Evolutionary conservation across 2,113 vertebrate species (phyloP), one percentile per base, ranked within the genome.

Genomic region (Epinephelus lanceolatus): DNA sequence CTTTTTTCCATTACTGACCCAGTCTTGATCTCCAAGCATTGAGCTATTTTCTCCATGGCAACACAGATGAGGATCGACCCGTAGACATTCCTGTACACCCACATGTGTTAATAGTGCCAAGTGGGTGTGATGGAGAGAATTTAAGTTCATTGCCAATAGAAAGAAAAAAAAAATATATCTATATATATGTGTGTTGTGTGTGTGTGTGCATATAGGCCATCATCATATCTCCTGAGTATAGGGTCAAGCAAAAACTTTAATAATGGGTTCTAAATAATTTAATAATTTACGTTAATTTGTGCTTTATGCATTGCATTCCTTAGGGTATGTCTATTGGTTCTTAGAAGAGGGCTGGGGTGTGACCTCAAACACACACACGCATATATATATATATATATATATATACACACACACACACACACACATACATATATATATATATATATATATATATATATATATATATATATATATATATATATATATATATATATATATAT

Each of bases 11-110:
- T 71, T 76, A 47, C 74, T 52, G 18, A 81, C 76, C 81, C 63
- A 30, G 11, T 84, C 71, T 61, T 83, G 86, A 92, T 66, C 87
- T 76, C 59, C 3, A 30, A 55, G 67, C 63, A 65, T 45, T 23
- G 63, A 76, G 53, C 59, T 25, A 65, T 86, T 65, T 79, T 85
- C 67, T 86, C 83, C 83, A 79, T 88, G 83, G 80, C 78, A 92
- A 81, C 75, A 7, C 53, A 71, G 76, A 78, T 81, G 47, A 85
- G 17, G 42, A 56, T 79, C 8, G 25, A 56, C 70, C 76, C 3
- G 15, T n/a, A 67, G 33, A 69, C 56, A 52, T 47, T 69, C 49
- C 23, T 57, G 61, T 40, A 59, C 60, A 70, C 75, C 75, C 74
- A 81, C 79, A n/a, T 40, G 40, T 80, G 73, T 42, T 83, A 63